Evolutionary conservation across 2,113 vertebrate species (phyloP).

Genomic region (Halichoerus grypus): DNA sequence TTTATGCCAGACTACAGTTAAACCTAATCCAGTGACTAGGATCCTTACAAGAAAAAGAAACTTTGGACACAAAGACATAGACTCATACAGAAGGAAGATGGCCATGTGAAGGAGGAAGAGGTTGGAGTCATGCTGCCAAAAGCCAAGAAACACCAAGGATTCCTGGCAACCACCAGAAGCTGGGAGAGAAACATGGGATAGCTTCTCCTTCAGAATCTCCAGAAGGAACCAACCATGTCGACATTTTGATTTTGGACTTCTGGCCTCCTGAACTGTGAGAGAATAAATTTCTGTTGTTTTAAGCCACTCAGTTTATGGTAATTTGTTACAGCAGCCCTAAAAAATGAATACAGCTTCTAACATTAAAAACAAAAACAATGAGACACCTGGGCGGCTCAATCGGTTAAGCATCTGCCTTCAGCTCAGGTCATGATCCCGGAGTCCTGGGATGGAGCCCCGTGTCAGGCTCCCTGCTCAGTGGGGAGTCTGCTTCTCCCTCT

Average conservation of each 20-base stretch:
- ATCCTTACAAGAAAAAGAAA: neutral
- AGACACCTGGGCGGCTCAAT: too few relatives aligned
- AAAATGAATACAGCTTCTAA: neutral
- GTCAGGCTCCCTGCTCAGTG: too few relatives aligned
- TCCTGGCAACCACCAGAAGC: neutral
- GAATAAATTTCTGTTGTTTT: neutral
- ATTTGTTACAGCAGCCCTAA: neutral
- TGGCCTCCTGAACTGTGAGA: neutral
- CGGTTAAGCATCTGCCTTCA: too few relatives aligned
- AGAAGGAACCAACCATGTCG: neutral
- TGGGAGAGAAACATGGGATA: neutral
- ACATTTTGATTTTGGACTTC: neutral
- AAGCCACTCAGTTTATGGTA: neutral
- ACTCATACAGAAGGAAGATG: neutral
- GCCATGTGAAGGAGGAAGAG: neutral
- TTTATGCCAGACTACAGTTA: neutral
- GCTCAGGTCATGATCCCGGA: too few relatives aligned
- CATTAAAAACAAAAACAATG: neutral
- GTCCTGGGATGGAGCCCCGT: too few relatives aligned
- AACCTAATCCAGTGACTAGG: neutral
- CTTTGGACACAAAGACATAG: neutral
- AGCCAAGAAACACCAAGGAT: neutral
- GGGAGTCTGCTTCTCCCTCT: too few relatives aligned
- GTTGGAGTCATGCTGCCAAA: neutral
- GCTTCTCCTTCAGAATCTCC: neutral